Evolutionary conservation across 2,797 vertebrate genomes (phyloP).

Genomic region (Garrulus glandarius): DNA sequence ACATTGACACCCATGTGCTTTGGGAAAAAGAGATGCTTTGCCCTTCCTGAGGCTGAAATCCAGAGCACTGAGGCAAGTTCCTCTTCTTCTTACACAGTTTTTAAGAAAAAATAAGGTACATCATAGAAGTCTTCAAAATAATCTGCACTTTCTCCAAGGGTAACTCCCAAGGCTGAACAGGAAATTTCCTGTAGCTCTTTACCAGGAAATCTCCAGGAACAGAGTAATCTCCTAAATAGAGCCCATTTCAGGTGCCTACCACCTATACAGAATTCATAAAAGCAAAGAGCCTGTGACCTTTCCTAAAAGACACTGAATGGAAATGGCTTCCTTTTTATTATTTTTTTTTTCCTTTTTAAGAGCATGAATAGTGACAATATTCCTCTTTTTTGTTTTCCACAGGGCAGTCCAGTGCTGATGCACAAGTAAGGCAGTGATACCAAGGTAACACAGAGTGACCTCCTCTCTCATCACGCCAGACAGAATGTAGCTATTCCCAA

Average conservation of each 20-base stretch:
- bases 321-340: not conserved
- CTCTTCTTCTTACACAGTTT: not conserved
- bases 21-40: not conserved
- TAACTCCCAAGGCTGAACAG: not conserved
- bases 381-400: not conserved
- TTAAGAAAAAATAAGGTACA: not conserved
- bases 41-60: not conserved
- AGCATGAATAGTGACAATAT: not conserved
- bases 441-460: not conserved
- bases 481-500: not conserved
- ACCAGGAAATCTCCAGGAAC: not conserved
- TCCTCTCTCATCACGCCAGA: not conserved
- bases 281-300: not conserved
- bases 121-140: not conserved
- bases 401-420: not conserved
- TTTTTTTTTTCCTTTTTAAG: not conserved
- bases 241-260: not conserved
- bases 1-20: not conserved
- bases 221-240: not conserved
- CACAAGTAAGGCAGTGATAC: not conserved
- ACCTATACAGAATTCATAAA: not conserved
- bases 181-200: not conserved
- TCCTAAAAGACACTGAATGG: not conserved
- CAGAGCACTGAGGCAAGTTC: not conserved
- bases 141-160: not conserved